A percentile compares a stretch with the other conserved stretches of the same genome.
Evolutionary conservation across 2,888 invertebrate species (phyloP).

Genomic region (Agriotes lineatus): DNA sequence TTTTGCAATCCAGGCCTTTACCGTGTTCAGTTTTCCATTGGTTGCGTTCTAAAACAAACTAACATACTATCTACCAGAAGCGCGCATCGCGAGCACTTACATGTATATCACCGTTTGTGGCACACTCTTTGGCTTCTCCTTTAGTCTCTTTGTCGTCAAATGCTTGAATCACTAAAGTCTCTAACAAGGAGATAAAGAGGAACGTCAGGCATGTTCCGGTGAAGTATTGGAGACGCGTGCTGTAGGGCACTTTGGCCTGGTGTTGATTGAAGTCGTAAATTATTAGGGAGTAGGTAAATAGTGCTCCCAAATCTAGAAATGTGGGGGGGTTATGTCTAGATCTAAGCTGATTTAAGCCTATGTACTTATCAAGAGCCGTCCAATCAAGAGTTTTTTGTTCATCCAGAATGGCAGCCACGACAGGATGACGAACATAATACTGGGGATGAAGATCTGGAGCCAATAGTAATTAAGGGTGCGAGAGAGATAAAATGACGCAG

Average conservation of each 20-base stretch:
- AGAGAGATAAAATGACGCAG: constrained; percentile 14
- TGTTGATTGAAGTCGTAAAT: neutral
- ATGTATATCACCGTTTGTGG: constrained; percentile 4
- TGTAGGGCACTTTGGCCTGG: constrained; percentile 9
- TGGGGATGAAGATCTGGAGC: constrained; percentile 17
- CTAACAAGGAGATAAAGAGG: constrained; percentile 8
- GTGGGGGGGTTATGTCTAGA: neutral
- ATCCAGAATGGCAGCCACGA: constrained; percentile 39
- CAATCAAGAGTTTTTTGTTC: constrained; percentile 8
- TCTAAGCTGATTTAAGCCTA: neutral
- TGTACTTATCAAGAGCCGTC: constrained; percentile 24
- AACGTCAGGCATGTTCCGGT: constrained; percentile 27
- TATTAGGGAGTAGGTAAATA: neutral
- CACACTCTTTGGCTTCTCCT: neutral
- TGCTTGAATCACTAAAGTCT: constrained; percentile 6
- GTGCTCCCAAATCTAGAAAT: constrained; percentile 10
- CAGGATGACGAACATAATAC: constrained; percentile 19
- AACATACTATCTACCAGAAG: too few species aligned
- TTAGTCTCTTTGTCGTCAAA: neutral
- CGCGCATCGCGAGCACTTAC: constrained; percentile 1
- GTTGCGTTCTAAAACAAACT: neutral
- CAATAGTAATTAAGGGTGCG: constrained; percentile 15
- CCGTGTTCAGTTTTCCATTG: too few species aligned
- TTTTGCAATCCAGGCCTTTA: too few species aligned
- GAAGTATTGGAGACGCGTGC: constrained; percentile 14